Percentiles rank a stretch among this genome's conserved stretches.
Conservation (phyloP, 2,888 invertebrate genomes). For the Synergus umbraculus region DNA sequence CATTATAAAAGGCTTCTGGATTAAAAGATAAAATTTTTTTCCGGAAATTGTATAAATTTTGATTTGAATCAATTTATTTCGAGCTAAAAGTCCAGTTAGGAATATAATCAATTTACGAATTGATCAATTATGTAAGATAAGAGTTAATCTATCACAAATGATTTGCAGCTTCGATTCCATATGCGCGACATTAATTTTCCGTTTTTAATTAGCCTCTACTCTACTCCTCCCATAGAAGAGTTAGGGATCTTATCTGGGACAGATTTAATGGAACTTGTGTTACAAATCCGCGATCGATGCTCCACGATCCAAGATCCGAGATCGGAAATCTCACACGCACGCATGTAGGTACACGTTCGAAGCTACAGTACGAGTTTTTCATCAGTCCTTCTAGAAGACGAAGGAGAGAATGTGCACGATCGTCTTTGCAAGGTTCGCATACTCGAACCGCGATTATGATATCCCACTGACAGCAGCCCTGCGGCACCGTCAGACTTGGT, state of each 20-base stretch:
- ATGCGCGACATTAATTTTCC: slow-evolving; percentile 20
- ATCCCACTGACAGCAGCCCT: slow-evolving; percentile 20
- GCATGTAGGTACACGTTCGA: slow-evolving; percentile 17
- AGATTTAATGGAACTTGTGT: slow-evolving; percentile 31
- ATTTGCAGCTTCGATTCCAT: background rate
- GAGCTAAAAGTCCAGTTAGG: background rate
- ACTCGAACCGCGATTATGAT: slow-evolving; percentile 24
- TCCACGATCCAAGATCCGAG: slow-evolving; percentile 12
- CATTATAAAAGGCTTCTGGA: slow-evolving; percentile 4
- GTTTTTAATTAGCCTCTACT: slow-evolving; percentile 15
- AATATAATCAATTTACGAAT: background rate
- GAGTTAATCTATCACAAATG: background rate
- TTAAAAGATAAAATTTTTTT: slow-evolving; percentile 9
- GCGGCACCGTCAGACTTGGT: slow-evolving; percentile 8
- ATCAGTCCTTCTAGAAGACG: slow-evolving; percentile 24
- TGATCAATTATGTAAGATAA: background rate
- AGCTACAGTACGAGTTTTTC: slow-evolving; percentile 21
- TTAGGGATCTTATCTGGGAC: slow-evolving; percentile 31
- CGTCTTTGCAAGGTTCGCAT: slow-evolving; percentile 6
- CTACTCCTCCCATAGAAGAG: background rate
- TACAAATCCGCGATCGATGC: slow-evolving; percentile 32
- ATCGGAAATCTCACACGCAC: slow-evolving; percentile 26
- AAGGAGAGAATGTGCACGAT: slow-evolving; percentile 21
- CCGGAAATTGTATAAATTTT: background rate
- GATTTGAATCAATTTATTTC: background rate